Evolutionary conservation across 1,140 invertebrate species (phyloP).

Genomic region (Orchesella cincta): DNA sequence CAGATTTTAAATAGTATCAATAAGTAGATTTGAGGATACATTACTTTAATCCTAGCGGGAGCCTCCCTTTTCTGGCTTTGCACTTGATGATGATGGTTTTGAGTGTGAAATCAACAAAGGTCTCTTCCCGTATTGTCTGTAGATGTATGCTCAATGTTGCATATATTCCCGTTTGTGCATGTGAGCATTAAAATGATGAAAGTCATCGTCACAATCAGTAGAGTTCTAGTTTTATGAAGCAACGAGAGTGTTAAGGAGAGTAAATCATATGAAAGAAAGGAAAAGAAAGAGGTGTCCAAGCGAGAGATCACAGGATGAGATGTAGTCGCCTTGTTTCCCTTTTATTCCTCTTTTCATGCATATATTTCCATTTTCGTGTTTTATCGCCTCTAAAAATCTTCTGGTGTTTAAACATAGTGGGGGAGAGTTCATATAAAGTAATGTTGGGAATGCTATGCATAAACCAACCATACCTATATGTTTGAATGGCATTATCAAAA

Average conservation of each 20-base stretch:
- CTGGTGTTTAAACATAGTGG: no score
- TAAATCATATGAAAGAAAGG: neutral
- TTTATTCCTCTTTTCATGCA: neutral
- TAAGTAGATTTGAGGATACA: neutral
- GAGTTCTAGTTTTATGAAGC: no score
- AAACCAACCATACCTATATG: no score
- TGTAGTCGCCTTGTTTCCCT: neutral
- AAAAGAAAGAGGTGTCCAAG: neutral
- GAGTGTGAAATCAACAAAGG: no score
- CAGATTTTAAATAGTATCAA: neutral
- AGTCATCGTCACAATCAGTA: no score
- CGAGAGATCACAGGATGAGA: neutral
- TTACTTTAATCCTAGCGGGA: slow-evolving; percentile 13
- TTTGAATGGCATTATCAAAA: neutral
- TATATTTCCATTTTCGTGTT: neutral
- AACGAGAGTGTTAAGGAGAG: no score
- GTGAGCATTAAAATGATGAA: neutral
- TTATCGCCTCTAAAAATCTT: no score
- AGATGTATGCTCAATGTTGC: no score
- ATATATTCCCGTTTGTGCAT: neutral
- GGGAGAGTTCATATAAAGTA: no score
- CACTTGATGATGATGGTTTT: no score
- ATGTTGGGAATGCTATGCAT: no score
- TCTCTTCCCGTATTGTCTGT: no score
- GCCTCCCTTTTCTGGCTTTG: neutral